Evolutionary conservation across 2,797 vertebrate genomes (phyloP), one percentile per base, ranked within the genome.

Genomic region (Glyptemys insculpta): DNA sequence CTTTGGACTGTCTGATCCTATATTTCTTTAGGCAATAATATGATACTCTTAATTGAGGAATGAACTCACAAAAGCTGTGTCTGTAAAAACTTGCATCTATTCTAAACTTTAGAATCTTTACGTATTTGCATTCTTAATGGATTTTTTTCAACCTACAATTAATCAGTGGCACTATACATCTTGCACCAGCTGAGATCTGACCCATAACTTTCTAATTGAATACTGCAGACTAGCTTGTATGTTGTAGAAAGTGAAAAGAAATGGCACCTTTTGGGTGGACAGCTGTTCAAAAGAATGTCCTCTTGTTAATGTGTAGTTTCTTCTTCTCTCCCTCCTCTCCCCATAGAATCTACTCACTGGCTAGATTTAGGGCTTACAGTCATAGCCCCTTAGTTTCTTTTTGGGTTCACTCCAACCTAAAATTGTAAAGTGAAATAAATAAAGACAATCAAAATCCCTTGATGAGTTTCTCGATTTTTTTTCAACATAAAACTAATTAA

Each of bases 381-480:
- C 15, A n/a, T n/a, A n/a, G 16, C 16, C 62, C 1, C 37, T 78
- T 16, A 21, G 5, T 82, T 78, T 91, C 37, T 91, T 94, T 91
- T 18, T 82, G 90, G 57, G 91, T 49, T 14, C 37, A 27, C 4
- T 44, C 1, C 41, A 81, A 74, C 3, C 23, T 18, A 29, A 68
- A 86, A 54, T 3, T 10, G 2, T 16, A 59, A 82, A 88, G 84
- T 54, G 25, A 65, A 95, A 88, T 79, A 4, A 0, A 62, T 19
- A 23, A 72, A 88, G 88, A 76, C 19, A n/a, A 3, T 87, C 89
- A 9, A 12, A 74, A 1, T 53, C 2, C 8, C 5, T 79, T 54
- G 18, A 2, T 37, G 14, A 65, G 2, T 56, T 92, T 87, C 47
- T 18, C 14, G 0, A 0, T 4, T n/a, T 54, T n/a, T n/a, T 54